Conservation (phyloP, 1,140 invertebrate species). For the Drosophila mojavensis region DNA sequence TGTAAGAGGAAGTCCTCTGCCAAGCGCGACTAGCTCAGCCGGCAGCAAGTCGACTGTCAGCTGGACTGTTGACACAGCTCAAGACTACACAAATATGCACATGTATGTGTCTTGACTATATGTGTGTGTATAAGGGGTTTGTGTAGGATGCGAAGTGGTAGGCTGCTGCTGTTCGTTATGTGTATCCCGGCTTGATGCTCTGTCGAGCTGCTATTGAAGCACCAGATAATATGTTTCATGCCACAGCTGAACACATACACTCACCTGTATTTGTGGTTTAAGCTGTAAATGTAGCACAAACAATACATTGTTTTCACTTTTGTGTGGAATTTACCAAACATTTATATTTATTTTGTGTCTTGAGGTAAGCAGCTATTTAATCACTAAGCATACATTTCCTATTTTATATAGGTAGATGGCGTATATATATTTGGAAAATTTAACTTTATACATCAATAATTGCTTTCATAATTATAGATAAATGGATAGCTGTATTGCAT, state of each 20-base stretch:
- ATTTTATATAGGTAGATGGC: too few species aligned
- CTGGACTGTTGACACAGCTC: slow-evolving; percentile 26
- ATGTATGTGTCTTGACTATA: not conserved
- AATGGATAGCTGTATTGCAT: too few species aligned
- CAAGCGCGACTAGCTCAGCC: not conserved
- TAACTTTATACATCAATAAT: too few species aligned
- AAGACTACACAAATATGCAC: slow-evolving; percentile 12
- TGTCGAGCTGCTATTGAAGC: not conserved
- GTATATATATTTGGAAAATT: too few species aligned
- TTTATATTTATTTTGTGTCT: too few species aligned
- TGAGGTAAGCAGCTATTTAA: too few species aligned
- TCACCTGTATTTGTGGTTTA: not conserved
- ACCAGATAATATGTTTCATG: slow-evolving; percentile 11
- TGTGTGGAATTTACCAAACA: too few species aligned
- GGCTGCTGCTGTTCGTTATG: not conserved
- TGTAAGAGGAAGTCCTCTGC: slow-evolving; percentile 33
- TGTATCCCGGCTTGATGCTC: slow-evolving; percentile 3
- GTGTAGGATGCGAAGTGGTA: not conserved
- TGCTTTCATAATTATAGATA: too few species aligned
- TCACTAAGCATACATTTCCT: too few species aligned
- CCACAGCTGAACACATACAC: slow-evolving; percentile 5
- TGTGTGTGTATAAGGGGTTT: not conserved
- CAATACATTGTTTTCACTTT: too few species aligned
- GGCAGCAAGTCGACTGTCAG: slow-evolving; percentile 1
- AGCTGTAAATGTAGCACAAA: not conserved